Base-by-base conservation (phyloP, 2,888 invertebrate species). In the Ephialtes manifestator region DNA sequence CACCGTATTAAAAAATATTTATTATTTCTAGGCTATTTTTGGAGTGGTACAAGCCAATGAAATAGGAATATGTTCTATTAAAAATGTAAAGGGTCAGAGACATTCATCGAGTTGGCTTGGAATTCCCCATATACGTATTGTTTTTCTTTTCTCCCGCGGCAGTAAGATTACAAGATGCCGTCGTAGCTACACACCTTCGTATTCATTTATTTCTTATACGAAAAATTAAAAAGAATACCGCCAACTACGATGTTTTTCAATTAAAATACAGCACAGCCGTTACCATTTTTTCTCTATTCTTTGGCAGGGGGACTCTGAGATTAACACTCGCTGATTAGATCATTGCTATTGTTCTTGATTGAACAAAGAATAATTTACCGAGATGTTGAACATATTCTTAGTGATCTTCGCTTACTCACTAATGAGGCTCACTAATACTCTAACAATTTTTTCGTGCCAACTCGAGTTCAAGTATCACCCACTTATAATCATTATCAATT, bases 331-430 rank as follows among this genome's bases (percentile, higher is more conserved):
- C 46, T 18, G 77, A 77, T 82, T 82, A 72, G 71, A 77, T 77
- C 65, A 72, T 82, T 46, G 43, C 76, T 55, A 77, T 82, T 72
- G 82, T 77, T 82, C 55, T 43, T 51, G 53, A 60, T 75, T 77
- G 28, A 82, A 55, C 63, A 20, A 43, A 55, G 53, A 39, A 55
- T 18, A 70, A 39, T 67, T 68, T 51, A 39, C 58, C 43, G 13
- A 13, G 4, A 43, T 28, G 7, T 43, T 1, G 75, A 68, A 81
- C 43, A 18, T 65, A 39, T 65, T 43, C 20, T 63, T 35, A 63
- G n/a, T 15, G 31, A n/a, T 35, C 18, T n/a, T 7, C 18, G 4
- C 7, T 4, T 53, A 7, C 7, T n/a, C n/a, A n/a, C n/a, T n/a
- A n/a, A n/a, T n/a, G n/a, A n/a, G n/a, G n/a, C n/a, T n/a, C n/a